These are phyloP conservation scores for Arizona elegans DNA, from an alignment of 2,113 vertebrate genomes.

Conservation along the genomic window DNA sequence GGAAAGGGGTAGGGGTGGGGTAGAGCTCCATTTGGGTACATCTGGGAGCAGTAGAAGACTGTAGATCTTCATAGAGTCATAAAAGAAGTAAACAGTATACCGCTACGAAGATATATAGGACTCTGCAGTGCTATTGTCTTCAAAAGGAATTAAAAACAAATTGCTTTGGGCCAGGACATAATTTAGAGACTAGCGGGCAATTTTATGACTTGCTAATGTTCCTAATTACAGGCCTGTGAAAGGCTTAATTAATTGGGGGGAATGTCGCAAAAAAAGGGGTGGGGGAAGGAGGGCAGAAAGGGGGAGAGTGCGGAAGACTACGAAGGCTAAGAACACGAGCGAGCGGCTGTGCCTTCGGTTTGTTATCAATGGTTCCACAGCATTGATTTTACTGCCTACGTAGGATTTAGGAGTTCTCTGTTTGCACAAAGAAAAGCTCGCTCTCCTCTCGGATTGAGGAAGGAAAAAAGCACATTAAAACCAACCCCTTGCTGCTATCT, in stretches of 20 bases:
- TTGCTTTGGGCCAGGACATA: constrained; percentile 96
- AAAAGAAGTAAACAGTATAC: constrained; percentile 82
- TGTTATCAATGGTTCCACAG: constrained; percentile 98
- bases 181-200: constrained; percentile 98
- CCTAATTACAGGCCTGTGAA: constrained; percentile 99
- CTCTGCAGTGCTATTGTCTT: constrained; percentile 94
- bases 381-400: constrained; percentile 99
- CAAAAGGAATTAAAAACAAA: constrained; percentile 99
- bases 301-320: background rate
- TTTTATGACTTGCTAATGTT: constrained; percentile 99
- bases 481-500: constrained; percentile 99
- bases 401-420: constrained; percentile 99
- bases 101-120: constrained; percentile 87
- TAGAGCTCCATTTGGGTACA: constrained; percentile 49
- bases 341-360: constrained; percentile 74
- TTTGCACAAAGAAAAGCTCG: constrained; percentile 93
- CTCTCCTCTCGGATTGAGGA: background rate
- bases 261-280: constrained; percentile 74
- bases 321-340: too few species aligned
- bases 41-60: constrained; percentile 71
- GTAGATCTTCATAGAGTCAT: constrained; percentile 69
- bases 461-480: constrained; percentile 95
- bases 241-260: constrained; percentile 99
- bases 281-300: constrained; percentile 23
- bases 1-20: background rate